Percentiles rank a stretch among this genome's conserved stretches.
Conservation (phyloP, 2,888 invertebrate species). For the Melikaiella ostensackeni region DNA sequence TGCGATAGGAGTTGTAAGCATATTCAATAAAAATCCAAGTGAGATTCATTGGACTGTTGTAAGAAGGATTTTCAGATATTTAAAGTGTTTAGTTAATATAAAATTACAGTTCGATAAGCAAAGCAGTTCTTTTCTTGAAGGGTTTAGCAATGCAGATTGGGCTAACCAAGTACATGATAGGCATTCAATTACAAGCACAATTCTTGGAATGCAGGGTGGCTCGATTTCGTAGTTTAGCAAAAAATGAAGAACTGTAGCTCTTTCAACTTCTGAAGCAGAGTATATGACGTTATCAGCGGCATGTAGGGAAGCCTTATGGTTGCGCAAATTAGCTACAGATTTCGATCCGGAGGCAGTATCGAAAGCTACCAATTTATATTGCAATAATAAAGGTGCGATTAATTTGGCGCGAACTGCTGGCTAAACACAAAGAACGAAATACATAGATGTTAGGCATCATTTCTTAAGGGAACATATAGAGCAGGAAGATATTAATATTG, state of each 20-base stretch:
- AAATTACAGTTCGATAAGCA: slow-evolving; percentile 23
- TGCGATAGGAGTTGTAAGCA: slow-evolving; percentile 36
- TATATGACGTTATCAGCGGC: too few relatives aligned
- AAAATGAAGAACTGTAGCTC: too few relatives aligned
- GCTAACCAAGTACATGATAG: slow-evolving; percentile 55
- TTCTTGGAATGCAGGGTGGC: slow-evolving; percentile 58
- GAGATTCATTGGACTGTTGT: slow-evolving; percentile 33
- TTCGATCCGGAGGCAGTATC: slow-evolving; percentile 33
- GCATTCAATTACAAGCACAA: slow-evolving; percentile 61
- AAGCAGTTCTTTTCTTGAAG: slow-evolving; percentile 41
- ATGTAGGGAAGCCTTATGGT: too few relatives aligned
- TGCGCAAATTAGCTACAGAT: slow-evolving; percentile 43
- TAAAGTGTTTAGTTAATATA: slow-evolving; percentile 41
- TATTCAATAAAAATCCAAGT: slow-evolving; percentile 39
- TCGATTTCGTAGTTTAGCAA: slow-evolving; percentile 60
- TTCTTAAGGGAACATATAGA: slow-evolving; percentile 52
- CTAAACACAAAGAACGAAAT: slow-evolving; percentile 53
- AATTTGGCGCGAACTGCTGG: slow-evolving; percentile 48
- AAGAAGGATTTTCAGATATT: slow-evolving; percentile 44
- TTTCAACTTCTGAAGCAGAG: too few relatives aligned
- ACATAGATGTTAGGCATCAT: slow-evolving; percentile 58
- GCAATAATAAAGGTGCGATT: slow-evolving; percentile 54
- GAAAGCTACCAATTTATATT: slow-evolving; percentile 41
- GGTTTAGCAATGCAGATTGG: slow-evolving; percentile 59
- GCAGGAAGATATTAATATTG: slow-evolving; percentile 43